Base-by-base conservation (phyloP, 2,888 invertebrate species). In the Creontiades dilutus region DNA sequence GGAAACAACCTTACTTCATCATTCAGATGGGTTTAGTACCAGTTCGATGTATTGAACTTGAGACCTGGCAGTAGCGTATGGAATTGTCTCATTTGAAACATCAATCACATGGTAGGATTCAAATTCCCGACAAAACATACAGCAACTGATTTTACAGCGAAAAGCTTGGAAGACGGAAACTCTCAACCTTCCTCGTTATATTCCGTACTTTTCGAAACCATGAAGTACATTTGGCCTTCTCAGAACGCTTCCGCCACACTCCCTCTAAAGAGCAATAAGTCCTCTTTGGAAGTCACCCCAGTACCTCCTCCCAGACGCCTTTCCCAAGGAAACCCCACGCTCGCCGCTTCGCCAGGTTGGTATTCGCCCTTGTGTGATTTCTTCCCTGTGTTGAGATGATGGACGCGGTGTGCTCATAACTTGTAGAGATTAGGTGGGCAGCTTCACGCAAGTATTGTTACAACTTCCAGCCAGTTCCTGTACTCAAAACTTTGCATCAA, bases 161-260 rank as follows among this genome's bases (percentile, higher is more conserved):
- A 86, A 75, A 86, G 57, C 61, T 37, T 46, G 78, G 78, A 37
- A 14, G 78, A 78, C 16, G 78, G 78, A 47, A 78, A 57, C 57
- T 19, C 57, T 16, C 85, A 85, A 85, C 88, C 88, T 23, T 88
- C 88, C n/a, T 88, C 88, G 88, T 61, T 88, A 52, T 88, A 88
- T 88, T 88, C 88, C 19, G 88, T 88, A 47, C 88, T 88, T 55
- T 48, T 16, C 46, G 88, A 88, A 80, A 88, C 88, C 23, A 88
- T 88, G 88, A 88, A 88, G 52, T 88, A 88, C 88, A 55, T 88
- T 76, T 88, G 88, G 88, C 88, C 88, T 11, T 76, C 87, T 7
- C 88, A 47, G 57, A 88, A 52, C 80, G 88, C 80, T 37, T 46
- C 47, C 7, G 61, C 86, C 37, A 78, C 88, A 7, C 76, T 55